These are phyloP conservation scores for Grus americana DNA, from an alignment of 2,113 vertebrate species.

Conservation along the genomic window DNA sequence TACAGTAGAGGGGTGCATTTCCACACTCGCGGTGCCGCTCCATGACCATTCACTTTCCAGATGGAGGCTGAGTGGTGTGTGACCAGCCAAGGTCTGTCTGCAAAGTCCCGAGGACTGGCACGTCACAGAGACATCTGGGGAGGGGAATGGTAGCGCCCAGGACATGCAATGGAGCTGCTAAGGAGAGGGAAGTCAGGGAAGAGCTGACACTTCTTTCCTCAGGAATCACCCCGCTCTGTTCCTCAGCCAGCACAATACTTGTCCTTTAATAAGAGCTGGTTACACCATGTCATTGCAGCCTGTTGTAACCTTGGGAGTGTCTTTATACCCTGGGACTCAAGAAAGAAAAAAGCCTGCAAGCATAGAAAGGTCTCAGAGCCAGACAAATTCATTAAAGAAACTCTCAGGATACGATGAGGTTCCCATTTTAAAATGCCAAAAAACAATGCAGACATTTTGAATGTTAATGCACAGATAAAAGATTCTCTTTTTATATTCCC, in stretches of 20 bases:
- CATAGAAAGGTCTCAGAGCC: background rate
- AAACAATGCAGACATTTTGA: background rate
- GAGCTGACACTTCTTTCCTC: fast-evolving
- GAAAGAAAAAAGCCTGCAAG: background rate
- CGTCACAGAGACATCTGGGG: background rate
- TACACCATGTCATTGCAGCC: background rate
- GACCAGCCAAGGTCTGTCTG: background rate
- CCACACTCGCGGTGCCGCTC: background rate
- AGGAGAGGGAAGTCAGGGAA: background rate
- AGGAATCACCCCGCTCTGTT: background rate
- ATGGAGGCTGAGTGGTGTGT: background rate
- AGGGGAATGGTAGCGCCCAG: background rate
- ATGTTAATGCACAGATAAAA: background rate
- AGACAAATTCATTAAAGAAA: background rate
- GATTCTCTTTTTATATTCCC: background rate
- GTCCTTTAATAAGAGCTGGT: background rate
- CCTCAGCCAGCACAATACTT: background rate
- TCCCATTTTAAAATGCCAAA: background rate
- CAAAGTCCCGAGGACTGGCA: fast-evolving
- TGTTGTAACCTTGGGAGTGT: background rate
- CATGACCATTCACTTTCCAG: background rate
- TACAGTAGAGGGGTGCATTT: background rate
- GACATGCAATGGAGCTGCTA: background rate
- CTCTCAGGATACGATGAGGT: background rate
- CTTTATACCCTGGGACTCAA: background rate